These are phyloP conservation scores for Sphaeramia orbicularis DNA, from an alignment of 2,797 vertebrate genomes.

Conservation along the genomic window DNA sequence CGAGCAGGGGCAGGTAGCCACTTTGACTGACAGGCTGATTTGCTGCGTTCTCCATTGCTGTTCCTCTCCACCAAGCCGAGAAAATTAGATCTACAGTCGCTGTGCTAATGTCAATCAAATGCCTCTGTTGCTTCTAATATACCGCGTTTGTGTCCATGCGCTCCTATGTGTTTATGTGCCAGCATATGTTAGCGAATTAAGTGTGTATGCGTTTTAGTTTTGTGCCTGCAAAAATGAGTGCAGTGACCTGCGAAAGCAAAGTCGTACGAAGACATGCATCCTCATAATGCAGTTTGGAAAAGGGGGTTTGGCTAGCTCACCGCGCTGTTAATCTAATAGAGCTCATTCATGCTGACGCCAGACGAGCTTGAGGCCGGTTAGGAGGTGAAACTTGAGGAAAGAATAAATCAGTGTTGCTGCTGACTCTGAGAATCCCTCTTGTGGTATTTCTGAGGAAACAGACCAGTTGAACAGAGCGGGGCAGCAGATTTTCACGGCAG, in stretches of 20 bases:
- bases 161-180: constrained; percentile 36
- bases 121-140: constrained; percentile 49
- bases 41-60: constrained; percentile 70
- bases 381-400: constrained; percentile 32
- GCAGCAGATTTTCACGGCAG: constrained; percentile 40
- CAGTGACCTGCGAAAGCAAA: constrained; percentile 61
- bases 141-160: constrained; percentile 35
- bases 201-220: constrained; percentile 15
- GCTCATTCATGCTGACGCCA: constrained; percentile 44
- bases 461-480: constrained; percentile 27
- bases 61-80: constrained; percentile 82
- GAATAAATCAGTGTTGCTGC: constrained; percentile 34
- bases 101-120: constrained; percentile 77
- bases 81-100: constrained; percentile 82
- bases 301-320: constrained; percentile 26
- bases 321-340: constrained; percentile 55
- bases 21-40: constrained; percentile 84
- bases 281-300: constrained; percentile 33
- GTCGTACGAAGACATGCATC: constrained; percentile 40
- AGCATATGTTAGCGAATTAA: constrained; percentile 39
- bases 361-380: constrained; percentile 17
- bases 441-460: constrained; percentile 48
- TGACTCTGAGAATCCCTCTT: constrained; percentile 54
- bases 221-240: constrained; percentile 36
- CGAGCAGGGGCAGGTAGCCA: constrained; percentile 44